Base-by-base conservation (phyloP, 2,888 invertebrate species). In the Podabrus alpinus region DNA sequence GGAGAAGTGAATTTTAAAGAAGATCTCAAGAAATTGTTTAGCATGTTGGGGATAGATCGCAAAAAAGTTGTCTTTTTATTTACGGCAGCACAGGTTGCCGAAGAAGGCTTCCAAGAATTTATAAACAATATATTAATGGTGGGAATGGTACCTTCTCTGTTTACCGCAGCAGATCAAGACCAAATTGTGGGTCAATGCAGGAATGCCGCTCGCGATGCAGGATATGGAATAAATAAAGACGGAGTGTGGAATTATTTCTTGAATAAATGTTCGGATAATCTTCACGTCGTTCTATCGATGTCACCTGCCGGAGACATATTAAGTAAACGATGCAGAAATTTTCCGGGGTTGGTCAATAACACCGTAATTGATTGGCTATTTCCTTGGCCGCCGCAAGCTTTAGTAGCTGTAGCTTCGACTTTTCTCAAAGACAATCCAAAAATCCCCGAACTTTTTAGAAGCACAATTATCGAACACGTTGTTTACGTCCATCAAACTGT, bases 311-410 rank as follows among this genome's bases (percentile, higher is more conserved):
- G 96, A 0, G 96, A 97, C 74, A 90, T 92, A 5, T 88, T 97
- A 15, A 91, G 96, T 67, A 95, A 93, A 81, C 90, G 95, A 15
- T 97, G 97, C 84, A 91, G 97, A 79, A 96, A 93, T 88, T 97
- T 97, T 87, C 97, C 97, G 0, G 97, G 97, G 0, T 88, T 97
- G 66, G 96, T 97, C 59, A 97, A 96, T 84, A 96, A 95, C 84
- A 95, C 96, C 0, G 95, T 94, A 59, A 96, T 97, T 78, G 96
- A 97, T 86, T 97, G 97, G 97, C 92, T 97, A 85, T 96, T 95
- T 86, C 94, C 97, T 0, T 97, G 97, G 97, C 97, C 97, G 0
- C 91, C 93, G 79, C 95, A 97, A 85, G 97, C 97, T 0, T 86
- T 97, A 67, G 89, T 93, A 71, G 95, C 97, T 0, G 97, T 97